Evolutionary conservation across 2,113 vertebrate species (phyloP).

Genomic region (Osmerus eperlanus): DNA sequence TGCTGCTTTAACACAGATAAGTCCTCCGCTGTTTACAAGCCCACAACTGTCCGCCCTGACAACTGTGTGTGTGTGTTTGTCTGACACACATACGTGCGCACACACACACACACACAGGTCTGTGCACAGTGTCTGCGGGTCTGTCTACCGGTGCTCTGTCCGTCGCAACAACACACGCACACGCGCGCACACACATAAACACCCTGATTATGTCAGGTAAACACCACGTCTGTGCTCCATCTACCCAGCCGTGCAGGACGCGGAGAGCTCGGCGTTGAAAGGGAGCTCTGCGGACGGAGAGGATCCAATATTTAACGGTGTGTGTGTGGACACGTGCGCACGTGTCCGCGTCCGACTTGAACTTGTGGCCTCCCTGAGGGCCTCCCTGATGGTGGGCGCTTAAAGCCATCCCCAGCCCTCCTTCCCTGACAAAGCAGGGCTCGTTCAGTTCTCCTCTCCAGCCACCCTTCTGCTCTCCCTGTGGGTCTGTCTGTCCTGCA

Average conservation of each 20-base stretch:
- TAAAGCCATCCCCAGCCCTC: neutral
- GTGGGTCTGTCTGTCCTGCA: neutral
- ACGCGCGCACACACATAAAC: too few relatives aligned
- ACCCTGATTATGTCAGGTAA: too few relatives aligned
- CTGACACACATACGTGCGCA: neutral
- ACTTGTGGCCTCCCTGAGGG: too few relatives aligned
- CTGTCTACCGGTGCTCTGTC: neutral
- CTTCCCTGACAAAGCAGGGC: neutral
- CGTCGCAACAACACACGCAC: too few relatives aligned
- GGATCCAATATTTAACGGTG: too few relatives aligned
- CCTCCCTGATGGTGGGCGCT: neutral
- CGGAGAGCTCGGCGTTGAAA: too few relatives aligned
- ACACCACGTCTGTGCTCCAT: too few relatives aligned
- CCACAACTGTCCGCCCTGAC: neutral
- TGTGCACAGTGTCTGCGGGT: neutral
- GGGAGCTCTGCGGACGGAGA: neutral
- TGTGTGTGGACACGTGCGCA: too few relatives aligned
- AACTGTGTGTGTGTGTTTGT: neutral
- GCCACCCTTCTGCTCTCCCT: constrained; percentile 11
- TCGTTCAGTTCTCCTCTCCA: neutral
- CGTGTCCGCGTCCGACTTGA: neutral
- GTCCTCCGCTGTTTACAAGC: neutral
- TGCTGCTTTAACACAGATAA: neutral
- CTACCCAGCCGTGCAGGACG: too few relatives aligned
- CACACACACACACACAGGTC: neutral